phyloP scores from a whole-genome alignment of 2,113 vertebrate species.

The Mustelus asterias region DNA sequence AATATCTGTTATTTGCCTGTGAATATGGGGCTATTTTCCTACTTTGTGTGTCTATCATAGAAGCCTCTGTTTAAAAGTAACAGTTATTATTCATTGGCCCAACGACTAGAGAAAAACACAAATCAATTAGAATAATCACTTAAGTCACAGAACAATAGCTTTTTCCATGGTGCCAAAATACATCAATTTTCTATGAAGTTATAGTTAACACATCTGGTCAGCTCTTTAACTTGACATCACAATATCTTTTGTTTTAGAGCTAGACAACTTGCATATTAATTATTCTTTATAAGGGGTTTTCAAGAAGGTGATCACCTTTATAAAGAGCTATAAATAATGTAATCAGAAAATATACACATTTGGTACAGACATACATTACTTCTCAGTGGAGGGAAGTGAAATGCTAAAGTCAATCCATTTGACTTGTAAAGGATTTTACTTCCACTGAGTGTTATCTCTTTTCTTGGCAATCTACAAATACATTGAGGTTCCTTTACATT shows the following conservation, averaged over 20 bases:
- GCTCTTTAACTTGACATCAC: background rate
- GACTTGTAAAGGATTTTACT: background rate
- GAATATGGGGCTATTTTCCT: background rate
- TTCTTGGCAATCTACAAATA: background rate
- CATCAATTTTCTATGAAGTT: background rate
- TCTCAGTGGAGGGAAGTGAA: background rate
- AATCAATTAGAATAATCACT: background rate
- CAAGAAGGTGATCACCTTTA: background rate
- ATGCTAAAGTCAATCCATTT: background rate
- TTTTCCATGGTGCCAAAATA: background rate
- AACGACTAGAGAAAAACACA: background rate
- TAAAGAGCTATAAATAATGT: background rate
- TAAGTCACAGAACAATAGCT: background rate
- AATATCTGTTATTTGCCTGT: background rate
- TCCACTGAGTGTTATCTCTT: background rate
- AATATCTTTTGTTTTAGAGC: background rate
- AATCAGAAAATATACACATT: background rate
- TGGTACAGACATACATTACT: background rate
- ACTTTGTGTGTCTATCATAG: background rate
- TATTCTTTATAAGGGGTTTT: background rate
- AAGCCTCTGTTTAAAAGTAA: background rate
- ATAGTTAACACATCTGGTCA: background rate
- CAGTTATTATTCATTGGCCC: background rate
- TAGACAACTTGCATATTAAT: background rate
- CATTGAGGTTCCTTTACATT: background rate